Evolutionary conservation across 2,797 vertebrate genomes (phyloP).

Genomic region (Cygnus olor): DNA sequence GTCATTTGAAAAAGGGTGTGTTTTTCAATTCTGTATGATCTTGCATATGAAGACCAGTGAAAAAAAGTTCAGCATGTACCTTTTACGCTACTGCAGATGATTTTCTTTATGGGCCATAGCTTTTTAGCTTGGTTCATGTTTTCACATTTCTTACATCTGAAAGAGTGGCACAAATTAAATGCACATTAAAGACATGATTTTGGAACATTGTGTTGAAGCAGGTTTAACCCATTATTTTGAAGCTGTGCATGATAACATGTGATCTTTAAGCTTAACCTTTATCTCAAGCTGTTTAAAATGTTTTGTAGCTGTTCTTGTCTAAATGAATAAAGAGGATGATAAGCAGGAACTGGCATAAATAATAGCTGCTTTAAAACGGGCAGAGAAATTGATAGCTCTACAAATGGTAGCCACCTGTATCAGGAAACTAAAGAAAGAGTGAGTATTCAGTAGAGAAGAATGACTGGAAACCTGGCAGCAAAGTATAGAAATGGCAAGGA

Average conservation of each 20-base stretch:
- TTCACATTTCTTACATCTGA: constrained; percentile 70
- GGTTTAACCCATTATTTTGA: constrained; percentile 76
- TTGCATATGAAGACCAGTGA: not conserved
- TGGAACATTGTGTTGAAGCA: constrained; percentile 65
- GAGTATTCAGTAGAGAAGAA: constrained; percentile 53
- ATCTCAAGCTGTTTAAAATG: constrained; percentile 78
- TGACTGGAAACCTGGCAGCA: constrained; percentile 63
- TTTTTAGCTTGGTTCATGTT: constrained; percentile 40
- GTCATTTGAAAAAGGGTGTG: not conserved
- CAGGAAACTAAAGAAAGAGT: constrained; percentile 70
- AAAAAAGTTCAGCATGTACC: not conserved
- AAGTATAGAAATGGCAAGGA: constrained; percentile 51
- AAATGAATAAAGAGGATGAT: constrained; percentile 79
- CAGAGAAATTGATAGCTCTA: constrained; percentile 78
- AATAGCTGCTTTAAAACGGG: constrained; percentile 75
- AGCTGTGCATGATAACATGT: constrained; percentile 72
- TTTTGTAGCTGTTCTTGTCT: constrained; percentile 81
- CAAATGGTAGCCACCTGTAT: constrained; percentile 82
- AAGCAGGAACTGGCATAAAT: constrained; percentile 79
- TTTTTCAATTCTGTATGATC: not conserved
- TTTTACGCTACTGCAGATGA: constrained; percentile 21
- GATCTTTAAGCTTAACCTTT: constrained; percentile 79
- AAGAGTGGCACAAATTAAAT: constrained; percentile 75
- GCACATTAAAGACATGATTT: constrained; percentile 70
- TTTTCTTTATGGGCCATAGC: constrained; percentile 30